These are phyloP conservation scores for Steinernema scapterisci DNA, from an alignment of 2,888 invertebrate species.

Conservation along the genomic window DNA sequence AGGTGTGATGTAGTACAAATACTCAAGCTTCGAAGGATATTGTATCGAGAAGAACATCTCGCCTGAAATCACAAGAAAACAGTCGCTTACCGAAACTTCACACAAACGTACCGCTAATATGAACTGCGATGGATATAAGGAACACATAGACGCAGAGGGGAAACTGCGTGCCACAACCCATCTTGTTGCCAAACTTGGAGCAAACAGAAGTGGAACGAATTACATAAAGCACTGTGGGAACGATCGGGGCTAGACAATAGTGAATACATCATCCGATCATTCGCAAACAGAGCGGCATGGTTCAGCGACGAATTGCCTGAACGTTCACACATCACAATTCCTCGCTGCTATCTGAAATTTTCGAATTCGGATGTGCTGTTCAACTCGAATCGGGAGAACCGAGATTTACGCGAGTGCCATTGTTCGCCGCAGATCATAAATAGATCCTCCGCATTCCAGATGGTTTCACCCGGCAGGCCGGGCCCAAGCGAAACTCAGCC, in stretches of 20 bases:
- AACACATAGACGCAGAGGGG: too few species aligned
- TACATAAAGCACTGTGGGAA: neutral
- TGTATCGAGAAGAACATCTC: slow-evolving; percentile 10
- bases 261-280: neutral
- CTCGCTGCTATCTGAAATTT: too few species aligned
- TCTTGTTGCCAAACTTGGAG: neutral
- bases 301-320: slow-evolving; percentile 7
- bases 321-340: neutral
- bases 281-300: neutral
- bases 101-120: too few species aligned
- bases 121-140: too few species aligned
- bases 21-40: slow-evolving; percentile 10
- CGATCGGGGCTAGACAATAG: neutral
- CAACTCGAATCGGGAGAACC: too few species aligned
- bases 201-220: neutral
- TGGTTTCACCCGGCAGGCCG: too few species aligned
- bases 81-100: neutral
- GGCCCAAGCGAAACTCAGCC: neutral
- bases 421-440: too few species aligned
- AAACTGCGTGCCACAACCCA: too few species aligned
- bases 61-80: neutral
- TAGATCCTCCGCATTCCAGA: too few species aligned
- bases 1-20: slow-evolving; percentile 9
- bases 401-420: too few species aligned
- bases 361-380: too few species aligned